Evolutionary conservation across 2,113 vertebrate genomes (phyloP), one percentile per base, ranked within the genome.

Genomic region (Steatornis caripensis): DNA sequence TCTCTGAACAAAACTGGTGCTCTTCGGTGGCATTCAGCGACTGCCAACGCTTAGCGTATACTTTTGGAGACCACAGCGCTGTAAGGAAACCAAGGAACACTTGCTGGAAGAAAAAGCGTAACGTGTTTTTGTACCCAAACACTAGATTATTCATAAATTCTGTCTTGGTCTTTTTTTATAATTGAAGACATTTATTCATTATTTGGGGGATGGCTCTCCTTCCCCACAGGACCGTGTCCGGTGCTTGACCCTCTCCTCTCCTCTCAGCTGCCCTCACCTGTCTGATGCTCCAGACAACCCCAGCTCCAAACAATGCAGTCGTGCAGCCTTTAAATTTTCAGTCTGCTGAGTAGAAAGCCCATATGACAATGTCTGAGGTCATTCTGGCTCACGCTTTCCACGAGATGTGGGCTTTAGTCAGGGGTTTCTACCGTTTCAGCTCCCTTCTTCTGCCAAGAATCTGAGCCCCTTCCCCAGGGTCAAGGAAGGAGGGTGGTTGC

Each of bases 1-100:
- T 51, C 85, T 60, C 57, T 48, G 39, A 69, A 34, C 19, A 10
- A 53, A 77, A 65, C 18, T n/a, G 23, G 1, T 0, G 1, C 26
- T 26, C 6, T 77, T 24, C 1, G 1, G 6, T 2, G 5, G 36
- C 45, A 2, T 51, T 70, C 9, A 7, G 9, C 34, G 75, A 30
- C 46, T n/a, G 53, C 19, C 82, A 37, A 15, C 0, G 2, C 39
- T 62, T 20, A 39, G 21, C 12, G 2, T 9, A 12, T 6, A 39
- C n/a, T 39, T 29, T 17, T 26, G 26, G 57, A 68, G 37, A 34
- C 18, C 66, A 7, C 0, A 6, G 57, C 51, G 61, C 20, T 60
- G 15, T 15, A 19, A 66, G 68, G 58, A 91, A 83, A 90, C 16
- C 9, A 30, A 37, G 37, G 39, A 48, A 13, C 8, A 0, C 24